Conservation (phyloP, 2,113 vertebrate genomes). For the Hyperopisus bebe region DNA sequence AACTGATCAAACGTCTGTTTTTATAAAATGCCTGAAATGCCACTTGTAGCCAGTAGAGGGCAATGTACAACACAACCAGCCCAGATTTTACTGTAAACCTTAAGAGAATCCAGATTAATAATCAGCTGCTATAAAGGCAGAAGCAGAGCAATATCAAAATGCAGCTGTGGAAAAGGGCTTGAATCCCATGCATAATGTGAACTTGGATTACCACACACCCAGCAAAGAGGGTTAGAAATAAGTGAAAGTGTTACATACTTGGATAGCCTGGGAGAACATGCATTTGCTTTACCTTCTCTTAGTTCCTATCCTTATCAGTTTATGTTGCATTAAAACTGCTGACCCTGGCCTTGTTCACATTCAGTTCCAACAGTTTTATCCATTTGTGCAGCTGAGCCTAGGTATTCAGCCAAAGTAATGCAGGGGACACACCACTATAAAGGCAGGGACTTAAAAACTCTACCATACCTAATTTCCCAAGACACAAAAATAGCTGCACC, state of each 20-base stretch:
- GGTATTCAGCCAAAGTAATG: background rate
- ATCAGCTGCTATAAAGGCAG: background rate
- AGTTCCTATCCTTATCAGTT: background rate
- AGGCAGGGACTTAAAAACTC: background rate
- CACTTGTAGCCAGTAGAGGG: conserved; percentile 29
- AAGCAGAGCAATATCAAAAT: conserved; percentile 24
- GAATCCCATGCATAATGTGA: conserved; percentile 25
- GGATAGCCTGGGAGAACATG: background rate
- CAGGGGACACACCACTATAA: background rate
- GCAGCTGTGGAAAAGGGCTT: conserved; percentile 39
- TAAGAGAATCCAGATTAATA: conserved; percentile 1
- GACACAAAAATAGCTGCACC: background rate
- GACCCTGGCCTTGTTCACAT: background rate
- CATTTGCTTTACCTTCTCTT: background rate
- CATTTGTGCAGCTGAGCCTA: background rate
- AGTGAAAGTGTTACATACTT: background rate
- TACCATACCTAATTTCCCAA: background rate
- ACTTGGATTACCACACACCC: background rate
- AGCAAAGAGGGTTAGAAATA: background rate
- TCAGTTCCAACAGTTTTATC: background rate
- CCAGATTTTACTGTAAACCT: no score
- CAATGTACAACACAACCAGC: background rate
- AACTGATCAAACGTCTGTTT: background rate
- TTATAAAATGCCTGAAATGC: background rate
- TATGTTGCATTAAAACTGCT: background rate